A percentile compares a stretch with the other conserved stretches of the same genome.
phyloP scores from a whole-genome alignment of 2,888 invertebrate species.

The Rotaria macrura region DNA sequence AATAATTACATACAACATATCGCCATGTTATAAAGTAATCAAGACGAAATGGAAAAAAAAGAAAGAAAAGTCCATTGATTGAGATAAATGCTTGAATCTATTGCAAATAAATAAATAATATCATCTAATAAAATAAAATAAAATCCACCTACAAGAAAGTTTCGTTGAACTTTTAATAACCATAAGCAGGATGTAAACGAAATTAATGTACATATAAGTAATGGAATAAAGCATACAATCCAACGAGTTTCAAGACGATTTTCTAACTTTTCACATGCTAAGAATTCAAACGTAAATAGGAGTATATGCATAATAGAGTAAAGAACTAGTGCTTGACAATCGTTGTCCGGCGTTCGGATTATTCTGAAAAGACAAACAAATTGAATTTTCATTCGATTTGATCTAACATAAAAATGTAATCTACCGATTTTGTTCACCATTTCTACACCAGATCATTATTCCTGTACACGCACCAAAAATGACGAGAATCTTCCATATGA shows the following conservation, averaged over 20 bases:
- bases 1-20: slow-evolving; percentile 52
- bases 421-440: slow-evolving; percentile 57
- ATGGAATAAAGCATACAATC: slow-evolving; percentile 20
- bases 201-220: neutral
- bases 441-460: slow-evolving; percentile 82
- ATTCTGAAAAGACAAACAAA: neutral
- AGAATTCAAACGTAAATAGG: slow-evolving; percentile 83
- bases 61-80: slow-evolving; percentile 91
- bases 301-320: slow-evolving; percentile 64
- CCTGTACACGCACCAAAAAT: slow-evolving; percentile 79
- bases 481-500: slow-evolving; percentile 86
- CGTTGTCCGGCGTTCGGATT: neutral
- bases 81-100: slow-evolving; percentile 87
- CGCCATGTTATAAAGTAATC: slow-evolving; percentile 60
- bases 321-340: slow-evolving; percentile 10
- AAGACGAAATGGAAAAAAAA: slow-evolving; percentile 81
- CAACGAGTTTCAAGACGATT: slow-evolving; percentile 61
- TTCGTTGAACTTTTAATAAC: slow-evolving; percentile 93
- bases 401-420: neutral
- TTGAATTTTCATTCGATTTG: too few species aligned
- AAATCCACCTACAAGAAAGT: slow-evolving; percentile 67
- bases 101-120: slow-evolving; percentile 49
- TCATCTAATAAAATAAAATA: too few species aligned
- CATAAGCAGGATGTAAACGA: slow-evolving; percentile 63
- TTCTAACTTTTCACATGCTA: slow-evolving; percentile 87